Base-by-base conservation (phyloP, 1,140 invertebrate species). In the Drosophila cardini region DNA sequence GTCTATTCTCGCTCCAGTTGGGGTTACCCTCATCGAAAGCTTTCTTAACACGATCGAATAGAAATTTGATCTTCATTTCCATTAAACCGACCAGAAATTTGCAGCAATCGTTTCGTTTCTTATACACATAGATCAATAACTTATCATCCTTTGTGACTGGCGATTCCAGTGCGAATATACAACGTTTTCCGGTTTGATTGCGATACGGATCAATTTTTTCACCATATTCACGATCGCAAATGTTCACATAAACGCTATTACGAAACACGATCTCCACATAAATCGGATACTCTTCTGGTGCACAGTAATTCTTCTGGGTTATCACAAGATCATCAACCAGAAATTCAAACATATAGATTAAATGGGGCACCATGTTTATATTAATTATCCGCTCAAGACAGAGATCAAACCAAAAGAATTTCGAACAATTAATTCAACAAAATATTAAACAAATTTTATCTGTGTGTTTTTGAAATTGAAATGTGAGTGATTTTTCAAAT, bases 331-430 rank as follows among this genome's bases (percentile, higher is more conserved):
- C 90, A 15, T 91, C 90, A 16, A 91, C 68, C 50, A 91, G 79
- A 48, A 91, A 90, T 55, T 91, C 90, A 8, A 91, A 79, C 90
- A 91, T 90, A 56, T 91, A 91, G n/a, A 91, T 62, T 8, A 91
- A 84, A 62, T 56, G 13, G 1, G 61, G 42, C 2, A n/a, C 21
- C n/a, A 10, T 30, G 46, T 4, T 21, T 2, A 6, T 13, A 10
- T n/a, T 13, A 4, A 40, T 26, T 4, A 26, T 1, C 21, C 21
- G 13, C 38, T n/a, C 13, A 40, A 40, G 3, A n/a, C 38, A 40
- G n/a, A 40, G 6, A 40, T 4, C 38, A 40, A 40, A 38, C 9
- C 36, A 38, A 38, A 4, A 11, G 1, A 40, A 40, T 40, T 40
- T 40, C n/a, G 13, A 40, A 40, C 5, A 40, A 11, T 5, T n/a